Evolutionary conservation across 2,113 vertebrate species (phyloP), one percentile per base, ranked within the genome.

Genomic region (Dolichotis patagonum): DNA sequence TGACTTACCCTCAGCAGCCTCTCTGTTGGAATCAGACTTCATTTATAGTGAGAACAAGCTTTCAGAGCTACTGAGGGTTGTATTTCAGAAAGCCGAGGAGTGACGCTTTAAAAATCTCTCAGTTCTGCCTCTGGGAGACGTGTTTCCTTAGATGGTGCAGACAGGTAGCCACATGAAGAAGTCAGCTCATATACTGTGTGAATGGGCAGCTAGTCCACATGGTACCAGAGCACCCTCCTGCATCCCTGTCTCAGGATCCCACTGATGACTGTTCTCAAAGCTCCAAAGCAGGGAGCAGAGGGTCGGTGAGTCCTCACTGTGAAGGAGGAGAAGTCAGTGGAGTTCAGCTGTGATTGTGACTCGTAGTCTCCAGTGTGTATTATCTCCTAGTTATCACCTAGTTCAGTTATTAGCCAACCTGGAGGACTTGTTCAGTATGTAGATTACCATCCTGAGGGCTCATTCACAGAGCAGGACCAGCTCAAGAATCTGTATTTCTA

Each of bases 401-500:
- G 46, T 11, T 58, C 46, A 88, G 30, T 35, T 60, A 65, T 41
- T 28, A 54, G 7, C 60, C 71, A 95, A 75, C 56, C 20, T 11
- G 26, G 10, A 24, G 32, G 75, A 67, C 69, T 30, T 17, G 2
- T 87, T 75, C 58, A 56, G 82, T 81, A 71, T 30, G 28, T 19
- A 58, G 19, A 89, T 41, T 38, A 32, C 12, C 14, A 14, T 30
- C 58, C 22, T 35, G 1, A 56, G 43, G 32, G 58, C 75, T 65
- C 46, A 86, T 63, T 89, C 83, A 90, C 46, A 89, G 91, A 62
- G 19, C 35, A 73, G 73, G 16, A 16, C 73, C 17, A 96, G 13
- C 80, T 49, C n/a, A 52, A 81, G 69, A 35, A 75, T 65, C 83
- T 93, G 38, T n/a, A 28, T 95, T 82, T 96, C 28, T 83, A 35